Base-by-base conservation (phyloP, 2,888 invertebrate species). In the Drosophila recens region DNA sequence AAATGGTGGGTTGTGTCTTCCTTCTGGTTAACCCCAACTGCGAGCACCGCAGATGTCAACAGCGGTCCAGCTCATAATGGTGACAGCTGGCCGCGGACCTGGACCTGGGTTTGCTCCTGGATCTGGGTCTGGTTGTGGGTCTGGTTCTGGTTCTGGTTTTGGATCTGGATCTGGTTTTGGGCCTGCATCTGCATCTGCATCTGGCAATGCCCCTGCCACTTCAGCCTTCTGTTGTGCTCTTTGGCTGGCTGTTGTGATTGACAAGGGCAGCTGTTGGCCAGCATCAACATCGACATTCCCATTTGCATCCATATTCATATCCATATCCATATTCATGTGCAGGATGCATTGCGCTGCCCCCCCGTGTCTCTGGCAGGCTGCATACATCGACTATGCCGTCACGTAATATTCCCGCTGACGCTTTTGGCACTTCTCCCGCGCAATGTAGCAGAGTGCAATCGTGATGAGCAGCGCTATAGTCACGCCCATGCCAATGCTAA, bases 381-480 rank as follows among this genome's bases (percentile, higher is more conserved):
- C 88, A 82, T 80, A 80, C 80, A 84, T 87, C 86, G 91, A 91
- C 93, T 93, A 96, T 94, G 96, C 95, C 68, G 95, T 95, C 81
- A 95, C 95, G 83, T 95, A 94, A 90, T 95, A 95, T 77, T 96
- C 96, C 72, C 95, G 94, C 81, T 95, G 94, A 70, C 96, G 93
- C 88, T 96, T 96, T 86, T 95, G 94, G 92, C 96, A 97, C 91
- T 97, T 97, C 93, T 97, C 97, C 66, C 95, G 94, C 76, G 96
- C 94, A 78, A 97, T 96, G 92, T 96, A 97, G 93, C 97, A 97
- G 13, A 97, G 93, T 0, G 97, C 97, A 86, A 97, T 96, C 27
- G 96, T 96, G 91, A 97, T 97, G 57, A 97, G 94, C 4, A 97
- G 94, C 8, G 95, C 96, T 82, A 97, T 97, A 65, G 96, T 92